Evolutionary conservation across 2,113 vertebrate genomes (phyloP).

Genomic region (Odocoileus virginianus): DNA sequence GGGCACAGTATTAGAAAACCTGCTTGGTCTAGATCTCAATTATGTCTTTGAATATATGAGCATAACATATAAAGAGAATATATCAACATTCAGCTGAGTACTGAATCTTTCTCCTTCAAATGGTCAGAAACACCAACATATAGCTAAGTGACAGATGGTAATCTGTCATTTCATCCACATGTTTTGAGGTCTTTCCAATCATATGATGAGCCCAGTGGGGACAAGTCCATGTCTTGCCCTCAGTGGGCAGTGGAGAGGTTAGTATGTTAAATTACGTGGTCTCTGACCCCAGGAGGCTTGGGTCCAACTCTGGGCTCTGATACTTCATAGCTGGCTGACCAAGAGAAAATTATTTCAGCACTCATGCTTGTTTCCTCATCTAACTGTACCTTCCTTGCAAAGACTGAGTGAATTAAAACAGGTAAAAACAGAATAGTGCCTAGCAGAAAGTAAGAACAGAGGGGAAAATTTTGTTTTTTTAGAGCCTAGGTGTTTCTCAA

Average conservation of each 20-base stretch:
- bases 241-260: not conserved
- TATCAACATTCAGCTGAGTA: not conserved
- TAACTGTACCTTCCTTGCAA: not conserved
- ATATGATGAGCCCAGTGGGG: not conserved
- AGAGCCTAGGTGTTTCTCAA: not conserved
- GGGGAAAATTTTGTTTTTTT: not conserved
- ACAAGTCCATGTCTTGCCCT: not conserved
- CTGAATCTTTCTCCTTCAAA: not conserved
- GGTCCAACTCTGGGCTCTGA: not conserved
- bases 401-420: not conserved
- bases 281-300: not conserved
- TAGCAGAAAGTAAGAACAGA: not conserved
- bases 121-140: not conserved
- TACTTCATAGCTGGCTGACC: not conserved
- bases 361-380: not conserved
- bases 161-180: not conserved
- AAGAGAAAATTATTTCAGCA: not conserved
- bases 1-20: not conserved
- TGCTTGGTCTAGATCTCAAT: not conserved
- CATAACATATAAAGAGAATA: not conserved
- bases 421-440: not conserved
- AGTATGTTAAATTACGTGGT: not conserved
- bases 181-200: not conserved
- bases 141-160: not conserved
- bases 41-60: not conserved